Conservation (phyloP, 1,140 invertebrate genomes). For the Scaptodrosophila lebanonensis region DNA sequence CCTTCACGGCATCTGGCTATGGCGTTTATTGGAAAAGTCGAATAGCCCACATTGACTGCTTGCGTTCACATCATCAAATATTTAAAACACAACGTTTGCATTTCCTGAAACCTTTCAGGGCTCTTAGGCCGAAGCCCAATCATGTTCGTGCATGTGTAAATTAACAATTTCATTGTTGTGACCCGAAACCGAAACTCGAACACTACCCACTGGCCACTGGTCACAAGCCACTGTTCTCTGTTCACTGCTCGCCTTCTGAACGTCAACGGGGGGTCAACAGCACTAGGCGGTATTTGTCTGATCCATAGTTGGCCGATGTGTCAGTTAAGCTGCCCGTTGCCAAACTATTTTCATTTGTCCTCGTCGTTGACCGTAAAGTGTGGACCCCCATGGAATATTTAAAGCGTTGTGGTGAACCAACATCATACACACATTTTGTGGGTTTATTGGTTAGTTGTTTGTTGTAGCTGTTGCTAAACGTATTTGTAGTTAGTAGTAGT, state of each 20-base stretch:
- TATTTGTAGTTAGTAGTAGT: too few relatives aligned
- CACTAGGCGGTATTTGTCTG: conserved; percentile 4
- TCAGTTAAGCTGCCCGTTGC: background rate
- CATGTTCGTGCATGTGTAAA: conserved; percentile 32
- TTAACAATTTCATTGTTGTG: conserved; percentile 40
- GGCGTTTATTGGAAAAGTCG: conserved; percentile 10
- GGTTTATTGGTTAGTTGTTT: conserved; percentile 36
- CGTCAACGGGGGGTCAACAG: conserved; percentile 27
- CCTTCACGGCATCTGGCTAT: background rate
- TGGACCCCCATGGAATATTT: conserved; percentile 17
- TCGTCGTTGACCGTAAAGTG: conserved; percentile 15
- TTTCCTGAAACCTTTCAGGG: background rate
- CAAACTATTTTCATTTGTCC: conserved; percentile 1
- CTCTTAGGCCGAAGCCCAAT: background rate
- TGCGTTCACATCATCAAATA: conserved; percentile 38
- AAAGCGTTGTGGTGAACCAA: conserved; percentile 1
- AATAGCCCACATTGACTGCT: conserved; percentile 14
- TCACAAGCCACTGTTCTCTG: too few relatives aligned
- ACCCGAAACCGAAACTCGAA: conserved; percentile 11
- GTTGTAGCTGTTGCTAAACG: conserved; percentile 14
- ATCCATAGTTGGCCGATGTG: background rate
- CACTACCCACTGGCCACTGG: too few relatives aligned
- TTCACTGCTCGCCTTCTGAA: too few relatives aligned
- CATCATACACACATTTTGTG: background rate
- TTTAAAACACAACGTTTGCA: conserved; percentile 25